Evolutionary conservation across 2,888 invertebrate species (phyloP), one percentile per base, ranked within the genome.

Genomic region (Tenthredo amoena): DNA sequence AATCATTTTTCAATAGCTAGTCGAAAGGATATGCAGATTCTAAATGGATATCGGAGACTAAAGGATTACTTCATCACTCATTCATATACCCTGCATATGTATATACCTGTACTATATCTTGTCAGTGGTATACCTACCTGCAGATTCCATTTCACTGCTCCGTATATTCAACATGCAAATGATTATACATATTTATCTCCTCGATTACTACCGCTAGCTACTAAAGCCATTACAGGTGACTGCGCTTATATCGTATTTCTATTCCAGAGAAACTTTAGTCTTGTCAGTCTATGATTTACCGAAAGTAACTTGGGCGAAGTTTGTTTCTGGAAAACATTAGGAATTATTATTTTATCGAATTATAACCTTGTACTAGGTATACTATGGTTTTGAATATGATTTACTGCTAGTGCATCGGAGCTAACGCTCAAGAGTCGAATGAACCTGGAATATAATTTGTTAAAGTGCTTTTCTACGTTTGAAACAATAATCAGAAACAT

Each of bases 41-140:
- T 87, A 86, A 88, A 86, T 86, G 86, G 84, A 86, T 86, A 85
- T 84, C 86, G 87, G 86, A 87, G 87, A 87, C 87, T 86, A 87
- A 87, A 86, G 87, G 87, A 88, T 87, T 87, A 87, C 87, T 89
- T 90, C 87, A 87, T 90, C 88, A 88, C 87, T 88, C 89, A 90
- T 91, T 90, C 89, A 90, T 90, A 58, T 58, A 62, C 26, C 89
- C 81, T 12, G 37, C 62, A 37, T 26, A 58, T 37, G 58, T 21
- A 55, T 18, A 34, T 71, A 68, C 15, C 18, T 72, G 2, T 72
- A 43, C 10, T 72, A 21, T 21, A 40, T 72, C 40, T 40, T 10
- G 9, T 43, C n/a, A 21, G 72, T 9, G 40, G n/a, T 40, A 26
- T 9, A 40, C 21, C 74, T 21, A 47, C 74, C 43, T 74, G 43